These are phyloP conservation scores for Hanleya hanleyi DNA, from an alignment of 2,888 invertebrate species.

Conservation along the genomic window DNA sequence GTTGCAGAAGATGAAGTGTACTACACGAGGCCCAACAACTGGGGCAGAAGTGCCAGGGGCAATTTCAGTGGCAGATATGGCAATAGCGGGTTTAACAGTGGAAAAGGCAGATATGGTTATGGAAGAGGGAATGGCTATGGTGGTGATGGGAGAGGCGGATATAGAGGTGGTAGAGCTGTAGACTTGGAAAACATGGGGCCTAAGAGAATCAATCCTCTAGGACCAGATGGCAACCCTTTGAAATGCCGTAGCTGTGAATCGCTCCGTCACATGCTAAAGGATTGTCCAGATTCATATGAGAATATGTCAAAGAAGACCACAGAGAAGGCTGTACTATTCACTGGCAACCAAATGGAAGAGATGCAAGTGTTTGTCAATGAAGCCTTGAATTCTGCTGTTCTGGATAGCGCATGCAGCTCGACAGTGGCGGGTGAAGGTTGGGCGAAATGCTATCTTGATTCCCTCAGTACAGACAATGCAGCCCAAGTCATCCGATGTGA, in stretches of 20 bases:
- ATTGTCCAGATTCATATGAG: conserved; percentile 13
- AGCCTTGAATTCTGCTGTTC: conserved; percentile 31
- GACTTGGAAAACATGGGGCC: too few relatives aligned
- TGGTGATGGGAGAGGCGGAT: too few relatives aligned
- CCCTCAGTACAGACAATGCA: neutral
- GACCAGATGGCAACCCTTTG: conserved; percentile 26
- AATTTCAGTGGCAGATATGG: too few relatives aligned
- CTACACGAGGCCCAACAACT: too few relatives aligned
- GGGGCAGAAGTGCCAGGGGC: too few relatives aligned
- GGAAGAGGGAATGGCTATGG: too few relatives aligned
- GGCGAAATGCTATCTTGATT: conserved; percentile 29
- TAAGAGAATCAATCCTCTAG: conserved; percentile 25
- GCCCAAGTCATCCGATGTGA: neutral
- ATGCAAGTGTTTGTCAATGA: conserved; percentile 17
- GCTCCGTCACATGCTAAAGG: neutral
- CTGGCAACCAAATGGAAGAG: neutral
- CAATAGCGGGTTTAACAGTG: too few relatives aligned
- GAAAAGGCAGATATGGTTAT: too few relatives aligned
- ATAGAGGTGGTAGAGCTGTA: too few relatives aligned
- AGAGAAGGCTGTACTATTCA: conserved; percentile 8
- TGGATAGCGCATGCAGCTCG: conserved; percentile 35
- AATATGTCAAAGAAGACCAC: neutral
- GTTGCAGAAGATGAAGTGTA: too few relatives aligned
- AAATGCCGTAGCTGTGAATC: conserved; percentile 8
- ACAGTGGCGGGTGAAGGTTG: conserved; percentile 32